Evolutionary conservation across 2,797 vertebrate species (phyloP).

Genomic region (Poeciliopsis paucimaculata): DNA sequence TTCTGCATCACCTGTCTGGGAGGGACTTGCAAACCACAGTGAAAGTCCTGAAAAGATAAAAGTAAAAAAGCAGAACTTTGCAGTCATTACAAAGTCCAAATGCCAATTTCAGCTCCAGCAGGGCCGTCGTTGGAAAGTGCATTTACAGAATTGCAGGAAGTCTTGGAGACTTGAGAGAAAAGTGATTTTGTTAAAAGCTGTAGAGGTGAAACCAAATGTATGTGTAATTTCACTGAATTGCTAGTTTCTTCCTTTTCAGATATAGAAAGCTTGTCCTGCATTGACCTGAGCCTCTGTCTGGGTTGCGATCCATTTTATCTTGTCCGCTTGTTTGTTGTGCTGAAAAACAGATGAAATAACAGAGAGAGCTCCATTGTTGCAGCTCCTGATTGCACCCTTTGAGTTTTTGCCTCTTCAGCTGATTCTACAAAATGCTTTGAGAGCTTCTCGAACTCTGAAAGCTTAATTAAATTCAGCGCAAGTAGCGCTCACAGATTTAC

Average conservation of each 20-base stretch:
- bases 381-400: neutral
- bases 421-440: slow-evolving; percentile 4
- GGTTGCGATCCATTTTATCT: neutral
- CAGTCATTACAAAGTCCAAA: slow-evolving; percentile 51
- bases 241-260: slow-evolving; percentile 19
- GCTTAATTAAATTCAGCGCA: slow-evolving; percentile 18
- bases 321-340: neutral
- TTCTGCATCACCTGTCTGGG: neutral
- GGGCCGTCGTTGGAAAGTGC: slow-evolving; percentile 40
- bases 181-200: slow-evolving; percentile 67
- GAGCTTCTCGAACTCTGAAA: neutral
- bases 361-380: neutral
- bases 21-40: slow-evolving; percentile 17
- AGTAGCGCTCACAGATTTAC: neutral
- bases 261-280: neutral
- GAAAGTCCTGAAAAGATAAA: slow-evolving; percentile 8
- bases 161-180: slow-evolving; percentile 40
- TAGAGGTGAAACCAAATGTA: slow-evolving; percentile 53
- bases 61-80: slow-evolving; percentile 23
- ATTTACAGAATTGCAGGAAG: slow-evolving; percentile 45
- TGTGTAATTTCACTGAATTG: slow-evolving; percentile 41
- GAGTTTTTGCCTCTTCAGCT: slow-evolving; percentile 1
- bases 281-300: slow-evolving; percentile 10
- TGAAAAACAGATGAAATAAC: neutral
- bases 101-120: slow-evolving; percentile 47